phyloP scores from a whole-genome alignment of 2,888 invertebrate species.

The Leuctra nigra region DNA sequence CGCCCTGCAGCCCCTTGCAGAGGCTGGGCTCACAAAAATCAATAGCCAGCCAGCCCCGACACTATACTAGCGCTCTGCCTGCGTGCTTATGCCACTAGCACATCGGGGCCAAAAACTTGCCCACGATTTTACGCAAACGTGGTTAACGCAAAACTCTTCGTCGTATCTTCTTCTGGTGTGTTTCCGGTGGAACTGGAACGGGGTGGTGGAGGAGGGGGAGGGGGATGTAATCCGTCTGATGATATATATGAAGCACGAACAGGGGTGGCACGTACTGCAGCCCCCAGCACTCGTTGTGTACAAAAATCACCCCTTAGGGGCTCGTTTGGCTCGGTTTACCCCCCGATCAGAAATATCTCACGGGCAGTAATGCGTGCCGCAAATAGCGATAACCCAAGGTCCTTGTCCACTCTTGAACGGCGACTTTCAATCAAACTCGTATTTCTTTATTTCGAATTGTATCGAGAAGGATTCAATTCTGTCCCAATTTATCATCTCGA shows the following conservation, averaged over 20 bases:
- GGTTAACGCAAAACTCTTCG: not conserved
- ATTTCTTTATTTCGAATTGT: no score
- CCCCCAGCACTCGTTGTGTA: not conserved
- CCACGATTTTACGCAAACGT: not conserved
- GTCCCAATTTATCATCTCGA: no score
- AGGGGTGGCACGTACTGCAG: not conserved
- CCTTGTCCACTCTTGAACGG: no score
- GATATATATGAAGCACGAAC: not conserved
- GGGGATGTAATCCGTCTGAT: not conserved
- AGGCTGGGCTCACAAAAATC: slow-evolving; percentile 24
- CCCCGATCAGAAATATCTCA: slow-evolving; percentile 9
- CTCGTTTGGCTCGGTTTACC: not conserved
- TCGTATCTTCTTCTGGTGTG: not conserved
- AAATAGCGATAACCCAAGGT: no score
- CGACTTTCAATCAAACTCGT: no score
- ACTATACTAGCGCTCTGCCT: slow-evolving; percentile 10
- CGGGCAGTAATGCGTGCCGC: no score
- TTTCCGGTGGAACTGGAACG: no score
- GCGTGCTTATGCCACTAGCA: slow-evolving; percentile 2
- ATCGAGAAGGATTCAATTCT: no score
- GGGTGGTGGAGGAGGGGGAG: no score
- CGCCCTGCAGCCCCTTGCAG: slow-evolving; percentile 22
- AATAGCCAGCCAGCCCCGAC: slow-evolving; percentile 22
- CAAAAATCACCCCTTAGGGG: slow-evolving; percentile 16
- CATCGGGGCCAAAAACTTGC: not conserved